Evolutionary conservation across 2,888 invertebrate species (phyloP).

Genomic region (Ectemnius lituratus): DNA sequence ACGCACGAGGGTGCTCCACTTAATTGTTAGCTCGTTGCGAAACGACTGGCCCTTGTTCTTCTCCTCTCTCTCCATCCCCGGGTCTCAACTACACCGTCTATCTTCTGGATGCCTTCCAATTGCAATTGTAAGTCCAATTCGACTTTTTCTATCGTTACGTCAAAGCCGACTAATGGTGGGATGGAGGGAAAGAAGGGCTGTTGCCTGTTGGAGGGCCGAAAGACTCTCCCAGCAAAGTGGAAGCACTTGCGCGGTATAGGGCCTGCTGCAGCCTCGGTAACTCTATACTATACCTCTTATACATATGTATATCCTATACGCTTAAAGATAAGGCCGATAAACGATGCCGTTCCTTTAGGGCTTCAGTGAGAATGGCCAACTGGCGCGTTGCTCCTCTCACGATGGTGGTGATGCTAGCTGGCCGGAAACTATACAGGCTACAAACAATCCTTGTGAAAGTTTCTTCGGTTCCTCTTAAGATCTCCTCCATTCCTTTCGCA

Average conservation of each 20-base stretch:
- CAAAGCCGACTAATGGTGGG: too few relatives aligned
- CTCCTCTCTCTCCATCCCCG: too few relatives aligned
- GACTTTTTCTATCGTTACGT: too few relatives aligned
- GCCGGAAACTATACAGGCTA: too few relatives aligned
- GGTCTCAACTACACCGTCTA: too few relatives aligned
- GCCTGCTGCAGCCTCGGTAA: too few relatives aligned
- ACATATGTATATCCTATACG: conserved; percentile 1
- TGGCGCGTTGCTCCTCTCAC: neutral
- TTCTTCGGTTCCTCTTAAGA: conserved; percentile 42
- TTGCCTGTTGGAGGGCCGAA: neutral
- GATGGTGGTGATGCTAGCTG: too few relatives aligned
- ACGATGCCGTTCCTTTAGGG: conserved; percentile 41
- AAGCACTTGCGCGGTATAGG: neutral
- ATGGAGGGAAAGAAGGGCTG: neutral
- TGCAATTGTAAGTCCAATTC: too few relatives aligned
- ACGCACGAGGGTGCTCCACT: conserved; percentile 29
- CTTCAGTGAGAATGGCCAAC: conserved; percentile 46
- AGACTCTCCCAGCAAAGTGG: neutral
- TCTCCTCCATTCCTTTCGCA: neutral
- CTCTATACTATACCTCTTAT: too few relatives aligned
- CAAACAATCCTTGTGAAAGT: conserved; percentile 39
- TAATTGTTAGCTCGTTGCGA: conserved; percentile 41
- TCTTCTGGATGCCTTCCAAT: too few relatives aligned
- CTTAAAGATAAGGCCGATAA: conserved; percentile 51
- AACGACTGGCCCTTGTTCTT: conserved; percentile 8